Conservation (phyloP, 2,113 vertebrate species). For the Grammomys surdaster region DNA sequence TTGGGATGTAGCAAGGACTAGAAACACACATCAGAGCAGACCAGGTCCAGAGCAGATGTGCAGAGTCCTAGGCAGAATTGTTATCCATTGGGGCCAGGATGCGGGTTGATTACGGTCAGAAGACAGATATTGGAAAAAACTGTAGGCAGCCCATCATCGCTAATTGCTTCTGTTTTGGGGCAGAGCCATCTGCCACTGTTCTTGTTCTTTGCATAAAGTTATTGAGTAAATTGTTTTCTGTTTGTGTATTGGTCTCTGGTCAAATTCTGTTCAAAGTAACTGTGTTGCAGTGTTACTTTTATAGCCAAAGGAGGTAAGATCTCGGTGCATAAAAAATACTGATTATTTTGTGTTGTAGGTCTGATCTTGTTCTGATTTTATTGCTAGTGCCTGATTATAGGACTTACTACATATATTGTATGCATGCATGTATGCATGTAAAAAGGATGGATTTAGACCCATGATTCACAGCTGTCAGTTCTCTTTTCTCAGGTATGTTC, state of each 20-base stretch:
- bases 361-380: conserved; percentile 39
- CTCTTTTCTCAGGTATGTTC: neutral
- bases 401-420: neutral
- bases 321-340: neutral
- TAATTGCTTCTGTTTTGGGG: neutral
- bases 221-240: conserved; percentile 37
- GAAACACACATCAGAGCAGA: neutral
- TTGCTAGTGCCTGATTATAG: neutral
- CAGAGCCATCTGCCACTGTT: neutral
- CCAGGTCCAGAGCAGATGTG: neutral
- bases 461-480: neutral
- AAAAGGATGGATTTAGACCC: neutral
- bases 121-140: neutral
- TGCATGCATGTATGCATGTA: neutral
- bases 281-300: neutral
- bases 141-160: neutral
- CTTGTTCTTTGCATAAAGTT: neutral
- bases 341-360: neutral
- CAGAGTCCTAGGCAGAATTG: neutral
- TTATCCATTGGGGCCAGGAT: neutral
- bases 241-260: neutral
- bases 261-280: conserved; percentile 44
- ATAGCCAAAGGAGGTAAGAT: neutral
- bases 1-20: neutral
- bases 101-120: neutral